Evolutionary conservation across 1,140 invertebrate species (phyloP).

Genomic region (Telenomus remus): DNA sequence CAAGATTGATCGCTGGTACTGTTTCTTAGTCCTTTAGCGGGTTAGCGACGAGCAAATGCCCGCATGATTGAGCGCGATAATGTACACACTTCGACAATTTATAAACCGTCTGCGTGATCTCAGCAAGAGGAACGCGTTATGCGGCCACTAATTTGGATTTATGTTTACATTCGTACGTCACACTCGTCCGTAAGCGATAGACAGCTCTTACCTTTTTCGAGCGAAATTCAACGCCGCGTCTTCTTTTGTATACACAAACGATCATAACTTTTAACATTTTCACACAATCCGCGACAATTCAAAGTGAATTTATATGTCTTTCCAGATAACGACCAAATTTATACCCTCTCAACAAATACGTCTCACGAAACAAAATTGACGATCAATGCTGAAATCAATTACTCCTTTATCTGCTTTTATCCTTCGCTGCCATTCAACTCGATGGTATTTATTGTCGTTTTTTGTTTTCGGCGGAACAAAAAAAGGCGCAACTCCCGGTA

Average conservation of each 20-base stretch:
- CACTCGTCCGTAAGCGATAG: slow-evolving; percentile 9
- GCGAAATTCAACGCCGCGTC: slow-evolving; percentile 9
- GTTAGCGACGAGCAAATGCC: slow-evolving; percentile 29
- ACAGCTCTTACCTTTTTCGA: slow-evolving; percentile 25
- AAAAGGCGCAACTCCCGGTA: slow-evolving; percentile 2
- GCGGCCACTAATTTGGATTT: slow-evolving; percentile 48
- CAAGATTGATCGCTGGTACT: slow-evolving; percentile 18
- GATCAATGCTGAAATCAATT: too few species aligned
- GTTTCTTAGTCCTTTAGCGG: slow-evolving; percentile 17
- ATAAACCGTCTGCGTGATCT: slow-evolving; percentile 36
- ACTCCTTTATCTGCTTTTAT: neutral
- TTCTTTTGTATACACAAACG: slow-evolving; percentile 1
- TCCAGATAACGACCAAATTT: too few species aligned
- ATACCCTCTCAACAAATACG: too few species aligned
- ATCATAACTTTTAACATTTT: slow-evolving; percentile 25
- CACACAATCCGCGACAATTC: neutral
- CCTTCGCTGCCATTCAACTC: too few species aligned
- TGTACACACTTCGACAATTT: slow-evolving; percentile 37
- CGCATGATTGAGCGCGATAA: slow-evolving; percentile 22
- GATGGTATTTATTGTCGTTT: neutral
- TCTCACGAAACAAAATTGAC: too few species aligned
- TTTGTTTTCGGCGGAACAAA: neutral
- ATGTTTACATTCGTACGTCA: slow-evolving; percentile 46
- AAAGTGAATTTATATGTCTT: neutral
- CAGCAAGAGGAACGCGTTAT: slow-evolving; percentile 31